Evolutionary conservation across 2,113 vertebrate genomes (phyloP).

Genomic region (Gopherus evgoodei): DNA sequence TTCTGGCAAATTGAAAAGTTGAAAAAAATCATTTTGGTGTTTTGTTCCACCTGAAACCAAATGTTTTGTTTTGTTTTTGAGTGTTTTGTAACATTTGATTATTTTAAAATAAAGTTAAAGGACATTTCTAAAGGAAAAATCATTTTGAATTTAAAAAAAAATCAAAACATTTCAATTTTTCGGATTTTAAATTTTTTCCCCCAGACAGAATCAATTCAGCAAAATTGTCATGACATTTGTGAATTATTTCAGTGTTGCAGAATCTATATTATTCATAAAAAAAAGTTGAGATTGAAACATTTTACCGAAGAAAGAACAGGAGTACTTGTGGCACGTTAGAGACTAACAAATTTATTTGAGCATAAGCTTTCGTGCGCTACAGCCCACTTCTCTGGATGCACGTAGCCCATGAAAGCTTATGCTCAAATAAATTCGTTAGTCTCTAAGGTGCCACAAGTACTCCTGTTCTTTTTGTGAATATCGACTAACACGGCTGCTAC

Average conservation of each 20-base stretch:
- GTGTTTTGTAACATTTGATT: neutral
- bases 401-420: too few species aligned
- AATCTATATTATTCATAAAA: neutral
- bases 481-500: too few species aligned
- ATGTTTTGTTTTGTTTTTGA: neutral
- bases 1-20: neutral
- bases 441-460: too few species aligned
- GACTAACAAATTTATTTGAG: too few species aligned
- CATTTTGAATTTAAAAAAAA: neutral
- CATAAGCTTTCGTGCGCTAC: too few species aligned
- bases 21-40: neutral
- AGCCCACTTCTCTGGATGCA: too few species aligned
- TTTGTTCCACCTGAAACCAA: neutral
- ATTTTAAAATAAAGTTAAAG: neutral
- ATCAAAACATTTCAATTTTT: neutral
- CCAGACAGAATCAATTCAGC: neutral
- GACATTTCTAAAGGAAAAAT: neutral
- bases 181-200: neutral
- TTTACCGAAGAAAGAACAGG: neutral
- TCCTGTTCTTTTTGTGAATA: too few species aligned
- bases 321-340: too few species aligned
- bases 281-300: neutral
- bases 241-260: neutral
- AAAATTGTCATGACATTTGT: neutral
- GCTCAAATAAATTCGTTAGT: too few species aligned